Conservation (phyloP, 2,113 vertebrate species). For the Tretioscincus oriximinensis region DNA sequence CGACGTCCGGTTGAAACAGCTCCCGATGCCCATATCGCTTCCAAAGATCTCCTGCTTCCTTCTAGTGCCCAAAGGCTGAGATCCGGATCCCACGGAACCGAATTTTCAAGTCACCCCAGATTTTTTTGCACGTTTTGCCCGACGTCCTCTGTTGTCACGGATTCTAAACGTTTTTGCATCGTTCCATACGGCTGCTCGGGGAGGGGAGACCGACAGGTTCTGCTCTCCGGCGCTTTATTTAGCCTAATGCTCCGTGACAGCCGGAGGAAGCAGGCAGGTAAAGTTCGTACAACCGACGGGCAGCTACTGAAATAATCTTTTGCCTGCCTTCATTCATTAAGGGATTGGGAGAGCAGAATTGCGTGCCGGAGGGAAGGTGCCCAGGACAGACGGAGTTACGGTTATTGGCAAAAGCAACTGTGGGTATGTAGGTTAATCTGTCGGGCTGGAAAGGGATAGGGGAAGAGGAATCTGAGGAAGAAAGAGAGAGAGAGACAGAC, state of each 20-base stretch:
- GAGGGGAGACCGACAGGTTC: conserved; percentile 3
- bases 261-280: conserved; percentile 50
- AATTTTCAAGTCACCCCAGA: not conserved
- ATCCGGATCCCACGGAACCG: not conserved
- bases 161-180: not conserved
- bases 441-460: not conserved
- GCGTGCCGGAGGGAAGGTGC: not conserved
- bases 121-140: not conserved
- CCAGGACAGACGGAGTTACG: conserved; percentile 5
- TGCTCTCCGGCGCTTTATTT: conserved; percentile 39
- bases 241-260: conserved; percentile 52
- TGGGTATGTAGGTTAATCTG: not conserved
- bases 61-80: not conserved
- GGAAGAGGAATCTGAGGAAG: not conserved
- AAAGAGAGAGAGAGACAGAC: not conserved
- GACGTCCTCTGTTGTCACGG: not conserved
- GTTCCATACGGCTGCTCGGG: too few species aligned
- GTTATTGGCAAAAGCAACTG: not conserved
- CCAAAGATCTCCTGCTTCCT: not conserved
- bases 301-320: conserved; percentile 25
- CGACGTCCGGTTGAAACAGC: conserved; percentile 84
- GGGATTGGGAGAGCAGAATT: conserved; percentile 2
- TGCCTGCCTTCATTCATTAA: conserved; percentile 20
- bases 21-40: conserved; percentile 81
- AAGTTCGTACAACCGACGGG: conserved; percentile 49